Percentiles rank a stretch among this genome's conserved stretches.
These are phyloP conservation scores for Melipona beecheii DNA, from an alignment of 2,888 invertebrate species.

Conservation along the genomic window DNA sequence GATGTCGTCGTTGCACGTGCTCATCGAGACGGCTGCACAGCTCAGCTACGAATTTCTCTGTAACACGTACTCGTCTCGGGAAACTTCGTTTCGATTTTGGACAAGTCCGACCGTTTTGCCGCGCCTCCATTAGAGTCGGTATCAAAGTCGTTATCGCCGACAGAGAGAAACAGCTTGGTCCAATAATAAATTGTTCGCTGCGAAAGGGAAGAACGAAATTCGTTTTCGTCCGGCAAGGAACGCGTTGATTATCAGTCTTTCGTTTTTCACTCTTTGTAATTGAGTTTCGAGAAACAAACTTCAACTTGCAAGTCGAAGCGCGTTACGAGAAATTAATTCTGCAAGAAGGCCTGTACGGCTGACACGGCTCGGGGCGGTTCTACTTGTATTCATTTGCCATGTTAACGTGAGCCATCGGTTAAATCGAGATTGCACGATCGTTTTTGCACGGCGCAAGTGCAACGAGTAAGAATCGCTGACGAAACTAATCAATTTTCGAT, in stretches of 20 bases:
- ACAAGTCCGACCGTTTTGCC: background rate
- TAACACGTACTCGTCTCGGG: background rate
- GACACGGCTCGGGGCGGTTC: background rate
- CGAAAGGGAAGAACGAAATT: background rate
- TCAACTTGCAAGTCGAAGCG: background rate
- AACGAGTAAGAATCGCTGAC: conserved; percentile 7
- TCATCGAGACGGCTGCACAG: background rate
- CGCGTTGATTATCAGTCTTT: too few relatives aligned
- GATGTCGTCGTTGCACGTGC: background rate
- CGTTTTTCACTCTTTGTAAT: background rate
- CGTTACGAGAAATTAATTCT: background rate
- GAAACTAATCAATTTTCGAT: conserved; percentile 30
- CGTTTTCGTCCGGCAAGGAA: background rate
- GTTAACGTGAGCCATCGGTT: background rate
- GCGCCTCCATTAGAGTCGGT: background rate
- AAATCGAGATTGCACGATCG: conserved; percentile 2
- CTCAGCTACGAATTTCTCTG: background rate
- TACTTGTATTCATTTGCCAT: background rate
- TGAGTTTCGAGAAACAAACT: background rate
- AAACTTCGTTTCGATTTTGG: background rate
- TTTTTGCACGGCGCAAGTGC: conserved; percentile 2
- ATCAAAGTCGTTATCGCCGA: background rate
- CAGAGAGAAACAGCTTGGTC: background rate
- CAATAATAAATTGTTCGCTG: background rate
- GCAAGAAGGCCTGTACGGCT: background rate